Conservation (phyloP, 2,888 invertebrate genomes). For the Strigamia transsilvanica region DNA sequence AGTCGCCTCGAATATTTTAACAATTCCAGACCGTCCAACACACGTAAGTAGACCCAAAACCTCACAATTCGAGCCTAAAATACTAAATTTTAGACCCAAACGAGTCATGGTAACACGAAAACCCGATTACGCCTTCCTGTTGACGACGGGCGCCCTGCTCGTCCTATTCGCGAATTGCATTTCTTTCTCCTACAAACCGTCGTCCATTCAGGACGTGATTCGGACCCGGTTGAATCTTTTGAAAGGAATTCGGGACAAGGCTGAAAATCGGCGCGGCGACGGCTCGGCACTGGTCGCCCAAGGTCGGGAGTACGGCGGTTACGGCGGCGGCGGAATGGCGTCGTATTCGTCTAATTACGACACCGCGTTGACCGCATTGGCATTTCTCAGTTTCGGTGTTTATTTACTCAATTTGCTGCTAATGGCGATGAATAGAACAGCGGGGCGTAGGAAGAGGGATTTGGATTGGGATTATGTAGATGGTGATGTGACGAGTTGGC, state of each 20-base stretch:
- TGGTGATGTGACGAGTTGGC: constrained; percentile 22
- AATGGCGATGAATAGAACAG: constrained; percentile 52
- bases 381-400: constrained; percentile 55
- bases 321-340: not conserved
- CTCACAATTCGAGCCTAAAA: not conserved
- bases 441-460: constrained; percentile 10
- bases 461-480: not conserved
- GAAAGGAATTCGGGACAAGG: not conserved
- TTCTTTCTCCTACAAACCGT: not conserved
- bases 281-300: not conserved
- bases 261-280: not conserved
- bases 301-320: constrained; percentile 46
- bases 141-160: not conserved
- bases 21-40: not conserved
- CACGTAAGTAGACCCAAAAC: not conserved
- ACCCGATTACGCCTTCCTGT: not conserved
- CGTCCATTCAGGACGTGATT: constrained; percentile 41
- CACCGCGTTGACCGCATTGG: constrained; percentile 55
- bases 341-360: constrained; percentile 54
- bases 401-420: constrained; percentile 55
- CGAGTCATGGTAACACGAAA: not conserved
- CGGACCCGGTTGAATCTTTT: not conserved
- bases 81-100: not conserved
- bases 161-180: not conserved
- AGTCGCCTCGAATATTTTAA: not conserved